Base-by-base conservation (phyloP, 2,797 vertebrate species). In the Sebastolobus alascanus region DNA sequence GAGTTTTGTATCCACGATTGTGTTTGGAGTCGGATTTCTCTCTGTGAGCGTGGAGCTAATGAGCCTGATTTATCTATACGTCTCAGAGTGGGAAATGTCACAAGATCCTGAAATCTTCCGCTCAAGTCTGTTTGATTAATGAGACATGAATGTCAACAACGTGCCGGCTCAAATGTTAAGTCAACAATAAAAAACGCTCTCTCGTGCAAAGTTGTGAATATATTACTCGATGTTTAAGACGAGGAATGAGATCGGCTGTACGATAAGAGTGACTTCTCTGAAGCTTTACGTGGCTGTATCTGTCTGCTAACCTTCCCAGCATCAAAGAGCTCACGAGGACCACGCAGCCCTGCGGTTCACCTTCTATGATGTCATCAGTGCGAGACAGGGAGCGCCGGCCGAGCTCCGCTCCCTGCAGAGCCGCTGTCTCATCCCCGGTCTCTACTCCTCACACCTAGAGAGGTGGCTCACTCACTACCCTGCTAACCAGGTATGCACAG, bases 241-340 rank as follows among this genome's bases (percentile, higher is more conserved):
- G 3, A 6, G 13, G 38, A 64, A 46, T 50, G 25, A 71, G 10
- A 77, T 13, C 16, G 33, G 4, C 31, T 67, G 52, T 54, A 18
- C 25, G 1, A 3, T 65, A 61, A 60, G 25, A 59, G 37, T 40
- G 6, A 38, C 50, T 7, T 58, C n/a, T 77, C 31, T 82, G 58
- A 84, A 37, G 69, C 65, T 79, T 79, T 20, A 65, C 9, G 56
- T 54, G 56, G 61, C 25, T 58, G 22, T 33, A 35, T 79, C 38
- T 68, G 25, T 55, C 18, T 18, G 18, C 18, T 65, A 9, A 43
- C 40, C 40, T 59, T 71, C 70, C 20, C 88, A 99, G 98, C 98
- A 99, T 88, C 98, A 99, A 85, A 95, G 97, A 93, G 98, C 97
- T 80, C 98, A 98, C 3, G 97, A 98, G 93, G 98, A 99, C 89